phyloP scores from a whole-genome alignment of 53 echinoderm and acorn worm species.

The Temnopleurus reevesii region DNA sequence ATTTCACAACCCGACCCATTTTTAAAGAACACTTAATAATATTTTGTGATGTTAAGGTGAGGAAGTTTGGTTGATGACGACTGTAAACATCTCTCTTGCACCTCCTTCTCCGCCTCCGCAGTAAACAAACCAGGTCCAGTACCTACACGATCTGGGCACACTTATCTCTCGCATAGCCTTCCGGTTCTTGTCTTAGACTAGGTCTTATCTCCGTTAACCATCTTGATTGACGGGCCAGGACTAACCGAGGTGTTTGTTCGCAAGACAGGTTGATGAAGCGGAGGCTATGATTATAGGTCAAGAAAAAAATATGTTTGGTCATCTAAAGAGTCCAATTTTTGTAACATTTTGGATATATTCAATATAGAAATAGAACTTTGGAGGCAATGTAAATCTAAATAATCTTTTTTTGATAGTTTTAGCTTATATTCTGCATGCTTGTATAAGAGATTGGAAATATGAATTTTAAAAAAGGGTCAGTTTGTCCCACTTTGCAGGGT shows the following conservation, averaged over 20 bases:
- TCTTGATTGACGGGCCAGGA: constrained; percentile 36
- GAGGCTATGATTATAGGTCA: neutral
- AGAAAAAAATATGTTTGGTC: neutral
- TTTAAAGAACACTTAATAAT: neutral
- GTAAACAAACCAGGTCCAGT: constrained; percentile 37
- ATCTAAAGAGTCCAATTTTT: neutral
- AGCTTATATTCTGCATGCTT: too few relatives aligned
- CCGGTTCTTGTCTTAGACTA: constrained; percentile 40
- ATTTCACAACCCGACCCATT: neutral
- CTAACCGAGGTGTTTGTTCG: neutral
- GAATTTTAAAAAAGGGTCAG: too few relatives aligned
- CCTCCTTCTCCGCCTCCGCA: constrained; percentile 25
- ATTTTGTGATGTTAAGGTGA: neutral
- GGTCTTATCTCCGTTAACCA: neutral
- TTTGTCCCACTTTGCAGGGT: too few relatives aligned
- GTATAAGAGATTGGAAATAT: too few relatives aligned
- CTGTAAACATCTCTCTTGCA: constrained; percentile 40
- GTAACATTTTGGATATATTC: too few relatives aligned
- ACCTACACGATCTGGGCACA: constrained; percentile 35
- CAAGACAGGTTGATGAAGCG: neutral
- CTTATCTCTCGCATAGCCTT: constrained; percentile 48
- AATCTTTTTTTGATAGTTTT: too few relatives aligned
- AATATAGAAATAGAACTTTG: too few relatives aligned
- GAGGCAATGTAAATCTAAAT: too few relatives aligned
- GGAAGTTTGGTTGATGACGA: constrained; percentile 14